These are phyloP conservation scores for Helarctos malayanus DNA, from an alignment of 2,797 vertebrate genomes.

Conservation along the genomic window DNA sequence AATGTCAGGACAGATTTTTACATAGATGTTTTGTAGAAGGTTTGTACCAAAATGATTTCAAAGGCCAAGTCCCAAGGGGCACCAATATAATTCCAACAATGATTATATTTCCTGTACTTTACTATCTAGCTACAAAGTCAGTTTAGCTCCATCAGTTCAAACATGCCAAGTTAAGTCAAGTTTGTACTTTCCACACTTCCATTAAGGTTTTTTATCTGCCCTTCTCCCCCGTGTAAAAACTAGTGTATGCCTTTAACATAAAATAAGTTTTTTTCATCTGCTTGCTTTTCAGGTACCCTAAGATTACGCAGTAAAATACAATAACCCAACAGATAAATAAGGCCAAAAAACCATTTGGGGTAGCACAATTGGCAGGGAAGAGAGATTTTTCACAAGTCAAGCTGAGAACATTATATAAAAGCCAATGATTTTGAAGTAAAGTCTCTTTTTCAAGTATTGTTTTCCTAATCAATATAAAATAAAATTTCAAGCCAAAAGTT, in stretches of 20 bases:
- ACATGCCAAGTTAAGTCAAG: not conserved
- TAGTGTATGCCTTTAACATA: constrained; percentile 5
- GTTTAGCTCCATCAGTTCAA: constrained; percentile 53
- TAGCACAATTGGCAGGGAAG: not conserved
- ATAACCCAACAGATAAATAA: not conserved
- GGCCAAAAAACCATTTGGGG: not conserved
- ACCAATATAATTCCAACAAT: constrained; percentile 32
- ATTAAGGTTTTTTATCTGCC: not conserved
- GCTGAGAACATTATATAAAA: not conserved
- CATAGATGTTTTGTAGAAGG: not conserved
- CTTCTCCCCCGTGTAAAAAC: not conserved
- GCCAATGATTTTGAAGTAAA: not conserved
- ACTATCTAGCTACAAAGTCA: not conserved
- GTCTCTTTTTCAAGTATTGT: not conserved
- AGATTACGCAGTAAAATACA: not conserved
- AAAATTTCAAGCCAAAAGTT: constrained; percentile 7
- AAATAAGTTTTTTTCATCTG: not conserved
- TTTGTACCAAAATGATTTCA: not conserved
- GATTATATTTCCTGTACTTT: constrained; percentile 57
- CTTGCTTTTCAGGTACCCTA: not conserved
- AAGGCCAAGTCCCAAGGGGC: not conserved
- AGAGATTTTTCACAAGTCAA: not conserved
- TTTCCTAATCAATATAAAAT: constrained; percentile 31
- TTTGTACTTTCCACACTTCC: not conserved
- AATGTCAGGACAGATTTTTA: not conserved